Evolutionary conservation across 1,140 invertebrate species (phyloP).

Genomic region (Semibalanus balanoides): DNA sequence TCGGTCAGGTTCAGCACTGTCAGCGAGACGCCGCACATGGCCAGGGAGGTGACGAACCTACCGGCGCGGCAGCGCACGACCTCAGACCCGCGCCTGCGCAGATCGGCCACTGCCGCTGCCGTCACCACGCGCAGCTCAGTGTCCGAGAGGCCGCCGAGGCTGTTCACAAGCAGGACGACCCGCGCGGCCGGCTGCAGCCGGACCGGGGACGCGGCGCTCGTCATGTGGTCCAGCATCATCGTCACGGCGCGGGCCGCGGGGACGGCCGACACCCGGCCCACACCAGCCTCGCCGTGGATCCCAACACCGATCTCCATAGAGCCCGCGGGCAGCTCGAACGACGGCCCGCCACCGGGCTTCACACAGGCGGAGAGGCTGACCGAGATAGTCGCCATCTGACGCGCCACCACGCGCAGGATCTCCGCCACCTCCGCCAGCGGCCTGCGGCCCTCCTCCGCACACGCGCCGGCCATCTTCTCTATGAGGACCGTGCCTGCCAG

Average conservation of each 20-base stretch:
- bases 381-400: not conserved
- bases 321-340: constrained; percentile 48
- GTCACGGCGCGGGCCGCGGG: constrained; percentile 31
- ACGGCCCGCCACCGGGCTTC: constrained; percentile 32
- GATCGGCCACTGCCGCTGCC: constrained; percentile 40
- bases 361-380: not conserved
- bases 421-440: constrained; percentile 35
- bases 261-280: constrained; percentile 43
- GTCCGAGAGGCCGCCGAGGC: constrained; percentile 58
- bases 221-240: constrained; percentile 37
- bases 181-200: constrained; percentile 36
- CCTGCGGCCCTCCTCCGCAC: constrained; percentile 42
- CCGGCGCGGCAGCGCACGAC: not conserved
- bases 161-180: constrained; percentile 57
- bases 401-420: not conserved
- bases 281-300: constrained; percentile 74
- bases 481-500: constrained; percentile 56
- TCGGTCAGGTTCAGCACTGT: not conserved
- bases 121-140: constrained; percentile 62
- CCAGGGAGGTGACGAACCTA: not conserved
- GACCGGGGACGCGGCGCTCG: constrained; percentile 25
- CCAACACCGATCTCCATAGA: constrained; percentile 70
- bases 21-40: not conserved
- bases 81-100: not conserved
- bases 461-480: constrained; percentile 57